Base-by-base conservation (phyloP, 1,140 invertebrate genomes). In the Diorhabda sublineata region DNA sequence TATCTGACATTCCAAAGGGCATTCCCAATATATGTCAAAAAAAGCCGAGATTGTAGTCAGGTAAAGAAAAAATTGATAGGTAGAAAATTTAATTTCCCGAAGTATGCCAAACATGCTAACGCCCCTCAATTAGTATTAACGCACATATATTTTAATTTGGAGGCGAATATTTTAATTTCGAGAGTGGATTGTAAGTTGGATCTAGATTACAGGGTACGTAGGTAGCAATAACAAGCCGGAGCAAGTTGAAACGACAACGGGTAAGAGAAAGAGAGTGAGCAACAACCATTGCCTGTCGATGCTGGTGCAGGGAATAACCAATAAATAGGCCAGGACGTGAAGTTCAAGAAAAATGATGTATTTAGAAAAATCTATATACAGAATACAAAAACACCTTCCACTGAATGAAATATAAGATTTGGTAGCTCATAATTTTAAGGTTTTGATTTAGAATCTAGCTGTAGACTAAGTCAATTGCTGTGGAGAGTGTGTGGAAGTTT, bases 151-250 rank as follows among this genome's bases (percentile, higher is more conserved):
- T 61, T 61, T 61, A 61, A 61, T 61, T 61, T 43, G 59, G 47
- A 52, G 47, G 47, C 47, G 47, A 52, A 61, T 43, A 67, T 67
- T 67, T 67, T 67, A 67, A 67, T 67, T 67, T 60, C 47, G 47
- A 60, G 58, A 60, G 58, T 67, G 65, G 65, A 67, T 56, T 8
- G 57, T 58, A 56, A 45, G 65, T 67, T 60, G 57, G 57, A 67
- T 67, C 65, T 67, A 67, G 65, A 67, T 67, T 67, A 67, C 45
- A 52, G 65, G 65, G 65, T 67, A 67, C 65, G 65, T 67, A 67
- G 65, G 65, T 60, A 67, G 65, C 65, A 60, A 64, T 60, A 60
- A 67, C 65, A 67, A 67, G 65, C 57, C 65, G 65, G 9, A 52
- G 9, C 63, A 64, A 52, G 47, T 8, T 8, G 26, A 6, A 52